Evolutionary conservation across 2,888 invertebrate genomes (phyloP), one percentile per base, ranked within the genome.

Genomic region (Hemicrepidius hirtus): DNA sequence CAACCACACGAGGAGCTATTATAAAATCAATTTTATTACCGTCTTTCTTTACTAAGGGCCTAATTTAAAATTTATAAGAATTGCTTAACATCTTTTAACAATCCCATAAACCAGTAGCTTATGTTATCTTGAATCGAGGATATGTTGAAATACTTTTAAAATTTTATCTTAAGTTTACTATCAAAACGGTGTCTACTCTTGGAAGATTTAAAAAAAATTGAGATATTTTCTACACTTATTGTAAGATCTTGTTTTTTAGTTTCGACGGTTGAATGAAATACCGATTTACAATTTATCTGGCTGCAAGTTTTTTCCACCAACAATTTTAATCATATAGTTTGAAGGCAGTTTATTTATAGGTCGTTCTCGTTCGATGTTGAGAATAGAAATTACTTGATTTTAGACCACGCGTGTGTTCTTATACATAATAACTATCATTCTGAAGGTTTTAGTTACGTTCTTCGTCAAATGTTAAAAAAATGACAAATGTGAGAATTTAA

Each of bases 371-470:
- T 67, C 71, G 74, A 72, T 72, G 78, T 71, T 57, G 68, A 28
- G 82, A 80, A 82, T 82, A 80, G 82, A 78, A 82, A 82, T 82
- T 74, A 73, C 80, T 80, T 77, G 78, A 80, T 80, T 80, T 80
- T 74, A 75, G 67, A 67, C 77, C 73, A 75, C 74, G 80, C 78
- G 79, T 80, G 80, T 80, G 80, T 79, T 79, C 79, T 76, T 75
- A 46, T 64, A 63, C 35, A 44, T 64, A 68, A 68, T 72, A 68
- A 68, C 64, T 50, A 59, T 71, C 57, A 20, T 28, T 55, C 40
- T 46, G 40, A 70, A 32, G 32, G 41, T 57, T 69, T 70, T 37
- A 64, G 68, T 28, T 60, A 53, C 62, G 68, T 50, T 49, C n/a
- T 50, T 62, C 60, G 37, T 60, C 44, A 41, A 44, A 44, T 44